Conservation (phyloP, 2,797 vertebrate genomes). For the Danionella dracula region DNA sequence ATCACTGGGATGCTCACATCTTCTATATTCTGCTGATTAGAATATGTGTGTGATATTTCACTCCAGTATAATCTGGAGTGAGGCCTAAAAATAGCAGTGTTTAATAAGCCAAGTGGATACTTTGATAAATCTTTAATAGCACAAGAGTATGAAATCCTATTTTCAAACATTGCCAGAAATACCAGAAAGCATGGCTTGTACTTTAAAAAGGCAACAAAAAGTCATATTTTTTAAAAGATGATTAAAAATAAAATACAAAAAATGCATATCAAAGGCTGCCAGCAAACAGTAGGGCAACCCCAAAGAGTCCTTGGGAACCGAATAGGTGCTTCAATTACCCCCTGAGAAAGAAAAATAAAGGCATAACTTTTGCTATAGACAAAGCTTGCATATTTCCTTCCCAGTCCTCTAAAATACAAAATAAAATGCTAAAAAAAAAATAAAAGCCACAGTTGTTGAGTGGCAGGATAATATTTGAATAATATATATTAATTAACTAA, state of each 20-base stretch:
- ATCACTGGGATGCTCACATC: constrained; percentile 5
- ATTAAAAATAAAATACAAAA: no score
- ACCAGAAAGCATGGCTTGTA: constrained; percentile 13
- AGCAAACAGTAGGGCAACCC: constrained; percentile 23
- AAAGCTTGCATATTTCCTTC: no score
- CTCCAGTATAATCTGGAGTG: background rate
- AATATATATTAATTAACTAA: no score
- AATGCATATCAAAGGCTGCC: constrained; percentile 38
- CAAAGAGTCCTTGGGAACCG: constrained; percentile 35
- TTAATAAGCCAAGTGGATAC: background rate
- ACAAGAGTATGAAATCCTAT: background rate
- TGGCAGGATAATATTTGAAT: no score
- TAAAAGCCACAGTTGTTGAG: no score
- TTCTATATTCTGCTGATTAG: background rate
- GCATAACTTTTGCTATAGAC: no score
- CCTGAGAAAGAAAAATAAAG: constrained; percentile 17
- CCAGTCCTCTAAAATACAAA: no score
- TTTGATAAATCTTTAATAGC: constrained; percentile 15
- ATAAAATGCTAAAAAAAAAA: no score
- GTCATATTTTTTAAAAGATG: constrained; percentile 20
- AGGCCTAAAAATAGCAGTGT: background rate
- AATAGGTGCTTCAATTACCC: constrained; percentile 34
- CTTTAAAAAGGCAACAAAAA: constrained; percentile 28
- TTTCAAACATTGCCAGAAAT: constrained; percentile 11
- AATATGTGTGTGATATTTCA: background rate